These are phyloP conservation scores for Lacerta viridis DNA, from an alignment of 2,797 vertebrate genomes.

Conservation along the genomic window DNA sequence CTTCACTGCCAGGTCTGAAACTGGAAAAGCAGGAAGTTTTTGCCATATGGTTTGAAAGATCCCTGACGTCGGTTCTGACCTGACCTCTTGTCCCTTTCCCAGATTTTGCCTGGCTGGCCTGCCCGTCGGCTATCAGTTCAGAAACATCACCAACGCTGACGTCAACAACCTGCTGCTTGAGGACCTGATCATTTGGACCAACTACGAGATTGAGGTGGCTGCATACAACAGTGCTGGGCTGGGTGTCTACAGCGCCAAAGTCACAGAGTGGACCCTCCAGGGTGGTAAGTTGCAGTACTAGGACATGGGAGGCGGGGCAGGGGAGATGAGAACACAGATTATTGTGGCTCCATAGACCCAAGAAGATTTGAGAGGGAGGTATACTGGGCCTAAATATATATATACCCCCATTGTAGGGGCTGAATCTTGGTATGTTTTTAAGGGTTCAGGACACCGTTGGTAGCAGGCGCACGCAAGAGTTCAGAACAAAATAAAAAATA, in stretches of 20 bases:
- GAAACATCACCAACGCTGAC: conserved; percentile 94
- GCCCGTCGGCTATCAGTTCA: conserved; percentile 95
- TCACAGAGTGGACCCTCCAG: conserved; percentile 97
- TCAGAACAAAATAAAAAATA: too few relatives aligned
- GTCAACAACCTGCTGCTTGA: conserved; percentile 94
- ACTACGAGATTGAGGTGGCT: conserved; percentile 97
- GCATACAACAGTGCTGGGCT: conserved; percentile 95
- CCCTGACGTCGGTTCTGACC: background rate
- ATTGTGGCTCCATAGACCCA: background rate
- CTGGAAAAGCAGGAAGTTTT: background rate
- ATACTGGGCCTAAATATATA: fast-evolving
- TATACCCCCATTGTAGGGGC: too few relatives aligned
- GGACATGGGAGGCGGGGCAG: fast-evolving
- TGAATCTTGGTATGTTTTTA: background rate
- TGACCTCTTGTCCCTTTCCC: conserved; percentile 32
- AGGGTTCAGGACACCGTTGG: too few relatives aligned
- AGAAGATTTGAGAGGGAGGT: background rate
- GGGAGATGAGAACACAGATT: background rate
- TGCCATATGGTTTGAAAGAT: background rate
- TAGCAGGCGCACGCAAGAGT: too few relatives aligned
- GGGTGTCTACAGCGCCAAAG: conserved; percentile 93
- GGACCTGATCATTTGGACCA: conserved; percentile 99
- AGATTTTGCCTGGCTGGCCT: conserved; percentile 96
- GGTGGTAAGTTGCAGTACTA: conserved; percentile 87
- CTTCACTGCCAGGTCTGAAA: background rate